Percentiles rank a stretch among this genome's conserved stretches.
These are phyloP conservation scores for Tursiops truncatus DNA, from an alignment of 2,113 vertebrate species.

Conservation along the genomic window DNA sequence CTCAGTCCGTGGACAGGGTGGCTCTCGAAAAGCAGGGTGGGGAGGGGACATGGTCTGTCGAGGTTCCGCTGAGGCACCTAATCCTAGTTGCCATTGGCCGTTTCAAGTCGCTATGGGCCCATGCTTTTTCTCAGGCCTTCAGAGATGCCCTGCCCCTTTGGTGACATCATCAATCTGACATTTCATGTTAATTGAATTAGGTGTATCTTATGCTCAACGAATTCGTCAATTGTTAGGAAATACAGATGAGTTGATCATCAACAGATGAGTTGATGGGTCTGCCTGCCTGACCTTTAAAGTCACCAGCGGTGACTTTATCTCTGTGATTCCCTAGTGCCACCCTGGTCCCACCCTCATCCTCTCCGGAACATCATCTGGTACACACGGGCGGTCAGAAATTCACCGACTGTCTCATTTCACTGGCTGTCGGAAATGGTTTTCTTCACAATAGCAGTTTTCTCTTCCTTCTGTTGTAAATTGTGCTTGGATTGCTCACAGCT, in stretches of 20 bases:
- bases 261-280: neutral
- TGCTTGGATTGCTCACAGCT: neutral
- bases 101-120: neutral
- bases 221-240: neutral
- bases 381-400: neutral
- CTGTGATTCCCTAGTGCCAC: neutral
- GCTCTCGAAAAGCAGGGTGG: neutral
- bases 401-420: neutral
- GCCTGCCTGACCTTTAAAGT: neutral
- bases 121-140: neutral
- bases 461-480: neutral
- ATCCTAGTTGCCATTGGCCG: neutral
- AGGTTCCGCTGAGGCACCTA: neutral
- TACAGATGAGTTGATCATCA: neutral
- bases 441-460: fast-evolving
- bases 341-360: neutral
- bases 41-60: neutral
- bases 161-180: neutral
- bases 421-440: fast-evolving
- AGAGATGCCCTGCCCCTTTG: neutral
- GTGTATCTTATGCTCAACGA: neutral
- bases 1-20: neutral
- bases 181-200: neutral
- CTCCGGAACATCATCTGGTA: neutral
- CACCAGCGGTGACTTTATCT: neutral